phyloP scores from a whole-genome alignment of 1,140 invertebrate species.

The Episyrphus balteatus region DNA sequence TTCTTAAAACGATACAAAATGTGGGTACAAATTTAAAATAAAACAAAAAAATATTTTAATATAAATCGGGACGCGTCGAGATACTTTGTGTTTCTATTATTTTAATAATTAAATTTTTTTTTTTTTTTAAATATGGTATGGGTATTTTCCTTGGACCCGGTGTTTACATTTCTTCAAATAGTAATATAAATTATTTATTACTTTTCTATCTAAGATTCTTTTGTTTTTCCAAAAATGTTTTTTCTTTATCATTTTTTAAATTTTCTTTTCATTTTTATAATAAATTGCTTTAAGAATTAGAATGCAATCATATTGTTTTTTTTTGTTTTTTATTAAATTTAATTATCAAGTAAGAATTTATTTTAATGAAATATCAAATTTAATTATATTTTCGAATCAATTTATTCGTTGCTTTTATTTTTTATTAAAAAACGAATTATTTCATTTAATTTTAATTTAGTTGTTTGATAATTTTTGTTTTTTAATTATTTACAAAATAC shows the following conservation, averaged over 20 bases:
- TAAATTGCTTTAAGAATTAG: constrained; percentile 4
- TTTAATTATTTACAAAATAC: too few species aligned
- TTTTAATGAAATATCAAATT: too few species aligned
- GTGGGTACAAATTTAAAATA: too few species aligned
- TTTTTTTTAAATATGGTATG: neutral
- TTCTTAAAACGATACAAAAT: too few species aligned
- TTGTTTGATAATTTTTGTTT: too few species aligned
- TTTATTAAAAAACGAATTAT: too few species aligned
- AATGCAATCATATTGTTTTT: neutral
- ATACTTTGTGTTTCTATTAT: too few species aligned
- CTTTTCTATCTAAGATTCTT: constrained; percentile 1
- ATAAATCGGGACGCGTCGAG: too few species aligned
- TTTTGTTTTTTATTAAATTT: neutral
- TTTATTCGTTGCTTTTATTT: neutral
- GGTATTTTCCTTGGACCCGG: constrained; percentile 21
- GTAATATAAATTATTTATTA: constrained; percentile 7
- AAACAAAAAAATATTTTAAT: too few species aligned
- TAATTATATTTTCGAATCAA: neutral
- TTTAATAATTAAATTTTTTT: neutral
- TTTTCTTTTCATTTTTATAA: constrained; percentile 6
- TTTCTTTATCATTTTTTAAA: constrained; percentile 8
- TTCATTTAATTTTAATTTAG: too few species aligned
- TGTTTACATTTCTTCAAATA: constrained; percentile 21
- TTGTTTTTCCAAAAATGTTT: neutral
- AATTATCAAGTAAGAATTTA: neutral